Evolutionary conservation across 2,113 vertebrate genomes (phyloP).

Genomic region (Tenrec ecaudatus): DNA sequence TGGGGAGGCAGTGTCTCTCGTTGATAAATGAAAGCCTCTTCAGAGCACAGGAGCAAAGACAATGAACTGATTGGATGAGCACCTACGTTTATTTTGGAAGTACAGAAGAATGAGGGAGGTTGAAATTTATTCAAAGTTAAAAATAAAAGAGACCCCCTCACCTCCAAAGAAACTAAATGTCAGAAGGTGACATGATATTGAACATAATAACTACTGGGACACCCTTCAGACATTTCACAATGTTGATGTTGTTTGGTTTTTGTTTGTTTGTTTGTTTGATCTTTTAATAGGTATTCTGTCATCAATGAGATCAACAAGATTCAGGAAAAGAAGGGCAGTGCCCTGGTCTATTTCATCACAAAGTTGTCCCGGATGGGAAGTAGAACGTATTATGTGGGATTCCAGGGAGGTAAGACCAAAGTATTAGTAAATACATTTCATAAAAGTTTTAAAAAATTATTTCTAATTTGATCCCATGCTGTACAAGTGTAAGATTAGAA

Average conservation of each 20-base stretch:
- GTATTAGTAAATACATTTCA: rapidly evolving
- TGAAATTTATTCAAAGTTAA: no score
- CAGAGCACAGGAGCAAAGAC: background rate
- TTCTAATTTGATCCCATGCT: background rate
- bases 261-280: background rate
- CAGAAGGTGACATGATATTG: background rate
- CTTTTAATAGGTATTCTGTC: conserved; percentile 89
- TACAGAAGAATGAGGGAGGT: background rate
- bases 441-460: rapidly evolving
- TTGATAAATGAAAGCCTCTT: background rate
- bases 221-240: rapidly evolving
- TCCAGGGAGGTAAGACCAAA: conserved; percentile 91
- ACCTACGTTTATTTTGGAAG: no score
- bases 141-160: no score
- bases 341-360: conserved; percentile 94
- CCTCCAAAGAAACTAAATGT: no score
- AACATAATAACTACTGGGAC: rapidly evolving
- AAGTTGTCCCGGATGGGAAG: conserved; percentile 94
- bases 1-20: background rate
- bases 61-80: no score
- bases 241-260: background rate
- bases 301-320: conserved; percentile 95
- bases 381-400: conserved; percentile 92
- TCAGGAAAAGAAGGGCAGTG: conserved; percentile 69
- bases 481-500: background rate